Evolutionary conservation across 2,797 vertebrate genomes (phyloP).

Genomic region (Schizopygopsis pylzovi): DNA sequence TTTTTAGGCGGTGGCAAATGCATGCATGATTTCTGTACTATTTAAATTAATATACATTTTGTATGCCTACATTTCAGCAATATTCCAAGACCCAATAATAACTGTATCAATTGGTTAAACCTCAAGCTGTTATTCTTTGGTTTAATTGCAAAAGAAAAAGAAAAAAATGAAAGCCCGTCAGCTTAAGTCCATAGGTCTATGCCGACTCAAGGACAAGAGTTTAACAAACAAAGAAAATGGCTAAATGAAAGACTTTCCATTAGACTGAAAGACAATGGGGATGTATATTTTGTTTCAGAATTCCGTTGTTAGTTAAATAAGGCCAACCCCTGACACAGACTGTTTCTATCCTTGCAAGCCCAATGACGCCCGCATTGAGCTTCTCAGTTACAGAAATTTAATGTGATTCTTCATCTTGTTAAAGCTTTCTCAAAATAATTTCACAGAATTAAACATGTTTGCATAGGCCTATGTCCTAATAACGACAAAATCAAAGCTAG

Average conservation of each 20-base stretch:
- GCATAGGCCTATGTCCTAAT: not conserved
- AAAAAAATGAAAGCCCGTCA: not conserved
- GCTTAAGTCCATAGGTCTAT: not conserved
- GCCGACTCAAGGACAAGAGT: not conserved
- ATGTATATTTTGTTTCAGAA: not conserved
- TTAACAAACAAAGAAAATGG: not conserved
- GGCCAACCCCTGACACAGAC: not conserved
- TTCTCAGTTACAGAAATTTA: not conserved
- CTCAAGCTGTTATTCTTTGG: not conserved
- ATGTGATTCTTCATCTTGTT: not conserved
- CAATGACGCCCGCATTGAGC: constrained; percentile 9
- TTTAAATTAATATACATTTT: not conserved
- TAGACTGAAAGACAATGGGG: not conserved
- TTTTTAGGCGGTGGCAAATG: not conserved
- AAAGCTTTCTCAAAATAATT: not conserved
- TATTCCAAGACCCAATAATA: not conserved
- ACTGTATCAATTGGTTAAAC: not conserved
- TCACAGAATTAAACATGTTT: not conserved
- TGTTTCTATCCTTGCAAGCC: not conserved
- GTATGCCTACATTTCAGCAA: not conserved
- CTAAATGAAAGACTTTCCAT: not conserved
- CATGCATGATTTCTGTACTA: not conserved
- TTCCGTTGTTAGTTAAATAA: not conserved
- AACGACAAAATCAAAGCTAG: not conserved
- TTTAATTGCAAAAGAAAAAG: not conserved